A percentile compares a stretch with the other conserved stretches of the same genome.
Evolutionary conservation across 2,113 vertebrate species (phyloP).

Genomic region (Campylomormyrus tamandua): DNA sequence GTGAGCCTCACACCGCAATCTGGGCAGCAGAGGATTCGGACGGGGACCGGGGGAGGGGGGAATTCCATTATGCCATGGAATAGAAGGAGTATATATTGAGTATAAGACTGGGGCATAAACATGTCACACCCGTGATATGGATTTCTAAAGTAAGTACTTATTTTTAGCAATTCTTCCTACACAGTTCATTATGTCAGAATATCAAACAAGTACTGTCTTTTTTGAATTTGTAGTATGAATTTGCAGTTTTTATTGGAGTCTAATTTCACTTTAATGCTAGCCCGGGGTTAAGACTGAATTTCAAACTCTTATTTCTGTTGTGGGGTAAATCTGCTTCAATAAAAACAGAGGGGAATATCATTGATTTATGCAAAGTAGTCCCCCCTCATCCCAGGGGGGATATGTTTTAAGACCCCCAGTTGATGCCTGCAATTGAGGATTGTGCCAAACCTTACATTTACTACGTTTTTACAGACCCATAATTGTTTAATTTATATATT

Average conservation of each 20-base stretch:
- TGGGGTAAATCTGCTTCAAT: not conserved
- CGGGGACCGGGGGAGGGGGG: not conserved
- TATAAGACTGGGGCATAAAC: not conserved
- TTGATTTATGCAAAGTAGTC: not conserved
- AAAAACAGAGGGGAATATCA: not conserved
- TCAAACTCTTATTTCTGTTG: not conserved
- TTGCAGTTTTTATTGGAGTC: not conserved
- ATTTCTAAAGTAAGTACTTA: not conserved
- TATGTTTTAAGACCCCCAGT: not conserved
- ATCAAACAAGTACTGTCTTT: not conserved
- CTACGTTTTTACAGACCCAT: not conserved
- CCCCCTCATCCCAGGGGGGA: not conserved
- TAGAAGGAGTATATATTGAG: not conserved
- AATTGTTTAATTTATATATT: not conserved
- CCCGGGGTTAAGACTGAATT: not conserved
- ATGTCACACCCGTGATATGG: not conserved
- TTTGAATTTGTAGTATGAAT: not conserved
- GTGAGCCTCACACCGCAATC: not conserved
- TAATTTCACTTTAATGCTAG: not conserved
- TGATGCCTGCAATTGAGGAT: not conserved
- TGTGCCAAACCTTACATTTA: not conserved
- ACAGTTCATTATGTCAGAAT: not conserved
- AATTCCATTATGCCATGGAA: not conserved
- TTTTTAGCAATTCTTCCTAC: not conserved
- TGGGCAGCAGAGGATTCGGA: constrained; percentile 1